These are phyloP conservation scores for Coturnix japonica DNA, from an alignment of 2,113 vertebrate genomes.

Conservation along the genomic window DNA sequence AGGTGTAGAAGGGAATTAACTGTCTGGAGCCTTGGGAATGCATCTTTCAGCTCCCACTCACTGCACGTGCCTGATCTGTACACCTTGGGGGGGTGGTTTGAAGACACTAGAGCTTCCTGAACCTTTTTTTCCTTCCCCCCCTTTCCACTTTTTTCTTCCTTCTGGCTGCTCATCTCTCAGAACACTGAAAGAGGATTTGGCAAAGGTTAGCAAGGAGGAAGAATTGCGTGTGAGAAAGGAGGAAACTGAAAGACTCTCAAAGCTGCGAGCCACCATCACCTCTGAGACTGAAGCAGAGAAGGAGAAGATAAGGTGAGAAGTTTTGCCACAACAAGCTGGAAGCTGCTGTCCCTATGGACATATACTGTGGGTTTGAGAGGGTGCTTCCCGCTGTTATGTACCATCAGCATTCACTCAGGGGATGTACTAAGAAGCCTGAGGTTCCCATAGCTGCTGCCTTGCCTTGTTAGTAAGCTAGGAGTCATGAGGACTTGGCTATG, in stretches of 20 bases:
- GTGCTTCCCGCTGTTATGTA: neutral
- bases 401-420: neutral
- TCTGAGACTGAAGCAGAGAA: conserved; percentile 67
- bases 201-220: conserved; percentile 66
- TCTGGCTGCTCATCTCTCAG: conserved; percentile 59
- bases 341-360: accelerated
- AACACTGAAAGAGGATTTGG: conserved; percentile 72
- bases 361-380: neutral
- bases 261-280: conserved; percentile 66
- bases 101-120: neutral
- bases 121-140: neutral
- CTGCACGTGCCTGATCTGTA: neutral
- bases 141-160: no score
- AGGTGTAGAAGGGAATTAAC: neutral
- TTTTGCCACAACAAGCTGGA: neutral
- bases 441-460: accelerated
- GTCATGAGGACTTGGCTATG: accelerated
- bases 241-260: conserved; percentile 58
- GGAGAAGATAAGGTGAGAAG: conserved; percentile 80
- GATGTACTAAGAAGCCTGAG: accelerated
- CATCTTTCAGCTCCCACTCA: neutral
- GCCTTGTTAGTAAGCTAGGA: neutral
- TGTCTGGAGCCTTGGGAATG: neutral
- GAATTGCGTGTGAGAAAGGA: conserved; percentile 76
- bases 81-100: neutral